Percentiles rank a stretch among this genome's conserved stretches.
phyloP scores from a whole-genome alignment of 1,140 invertebrate species.

The Panulirus ornatus region DNA sequence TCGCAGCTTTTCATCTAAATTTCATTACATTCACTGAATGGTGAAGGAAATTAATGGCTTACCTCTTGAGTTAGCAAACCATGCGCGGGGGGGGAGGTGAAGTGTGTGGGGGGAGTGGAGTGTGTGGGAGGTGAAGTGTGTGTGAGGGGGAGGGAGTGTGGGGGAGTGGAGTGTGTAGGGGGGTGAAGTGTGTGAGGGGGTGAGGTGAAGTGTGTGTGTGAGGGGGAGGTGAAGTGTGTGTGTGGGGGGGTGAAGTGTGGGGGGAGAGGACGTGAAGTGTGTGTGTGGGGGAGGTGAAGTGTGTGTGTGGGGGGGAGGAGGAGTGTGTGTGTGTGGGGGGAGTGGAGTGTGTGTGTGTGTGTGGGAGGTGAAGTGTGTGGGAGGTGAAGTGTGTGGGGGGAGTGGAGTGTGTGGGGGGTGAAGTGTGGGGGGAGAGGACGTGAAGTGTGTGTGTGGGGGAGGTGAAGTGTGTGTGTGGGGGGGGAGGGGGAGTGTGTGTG shows the following conservation, averaged over 20 bases:
- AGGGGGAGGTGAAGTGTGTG: background rate
- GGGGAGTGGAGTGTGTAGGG: background rate
- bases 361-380: background rate
- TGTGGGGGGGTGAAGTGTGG: background rate
- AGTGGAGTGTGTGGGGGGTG: background rate
- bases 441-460: background rate
- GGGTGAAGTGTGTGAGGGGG: background rate
- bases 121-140: background rate
- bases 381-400: background rate
- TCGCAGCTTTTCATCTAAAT: slow-evolving; percentile 56
- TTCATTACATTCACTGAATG: slow-evolving; percentile 65
- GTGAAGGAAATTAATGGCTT: slow-evolving; percentile 65
- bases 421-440: no score
- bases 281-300: background rate
- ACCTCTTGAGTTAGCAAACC: slow-evolving; percentile 49
- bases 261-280: background rate
- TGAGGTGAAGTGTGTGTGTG: no score
- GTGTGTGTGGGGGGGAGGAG: background rate
- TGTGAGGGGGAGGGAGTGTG: background rate
- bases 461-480: background rate
- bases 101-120: background rate
- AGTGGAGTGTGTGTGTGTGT: no score
- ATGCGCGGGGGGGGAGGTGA: background rate
- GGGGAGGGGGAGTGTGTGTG: background rate
- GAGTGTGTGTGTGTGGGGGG: no score